A percentile compares a stretch with the other conserved stretches of the same genome.
Conservation (phyloP, 1,140 invertebrate genomes). For the Coboldia fuscipes region DNA sequence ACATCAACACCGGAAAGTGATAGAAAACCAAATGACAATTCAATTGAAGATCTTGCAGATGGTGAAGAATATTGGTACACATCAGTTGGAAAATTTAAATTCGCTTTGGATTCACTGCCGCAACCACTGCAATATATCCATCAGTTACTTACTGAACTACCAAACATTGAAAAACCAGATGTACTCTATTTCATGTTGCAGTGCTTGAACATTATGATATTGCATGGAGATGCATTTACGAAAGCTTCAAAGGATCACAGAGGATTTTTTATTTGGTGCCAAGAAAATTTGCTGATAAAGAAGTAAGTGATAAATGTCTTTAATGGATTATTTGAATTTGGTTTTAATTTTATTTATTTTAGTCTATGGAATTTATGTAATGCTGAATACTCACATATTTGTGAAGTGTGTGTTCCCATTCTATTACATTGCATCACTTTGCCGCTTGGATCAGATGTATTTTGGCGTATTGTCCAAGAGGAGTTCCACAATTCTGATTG, state of each 20-base stretch:
- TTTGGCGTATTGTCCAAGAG: slow-evolving; percentile 84
- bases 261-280: slow-evolving; percentile 93
- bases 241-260: slow-evolving; percentile 74
- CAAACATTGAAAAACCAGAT: slow-evolving; percentile 68
- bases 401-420: slow-evolving; percentile 72
- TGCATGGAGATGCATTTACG: slow-evolving; percentile 83
- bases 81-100: slow-evolving; percentile 77
- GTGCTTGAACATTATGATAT: slow-evolving; percentile 74
- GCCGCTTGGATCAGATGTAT: slow-evolving; percentile 76
- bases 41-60: slow-evolving; percentile 35
- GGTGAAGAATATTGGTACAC: slow-evolving; percentile 75
- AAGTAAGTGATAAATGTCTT: slow-evolving; percentile 38
- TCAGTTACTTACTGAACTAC: slow-evolving; percentile 68
- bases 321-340: not conserved
- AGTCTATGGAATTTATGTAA: slow-evolving; percentile 88
- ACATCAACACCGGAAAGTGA: slow-evolving; percentile 11
- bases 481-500: slow-evolving; percentile 83
- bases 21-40: slow-evolving; percentile 32
- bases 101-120: slow-evolving; percentile 76
- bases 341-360: slow-evolving; percentile 9
- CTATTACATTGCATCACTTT: slow-evolving; percentile 87
- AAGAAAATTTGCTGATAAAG: slow-evolving; percentile 87
- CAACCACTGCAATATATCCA: slow-evolving; percentile 83
- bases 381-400: slow-evolving; percentile 81
- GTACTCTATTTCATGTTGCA: slow-evolving; percentile 84